Evolutionary conservation across 2,797 vertebrate genomes (phyloP).

Genomic region (Arnoldichthys spilopterus): DNA sequence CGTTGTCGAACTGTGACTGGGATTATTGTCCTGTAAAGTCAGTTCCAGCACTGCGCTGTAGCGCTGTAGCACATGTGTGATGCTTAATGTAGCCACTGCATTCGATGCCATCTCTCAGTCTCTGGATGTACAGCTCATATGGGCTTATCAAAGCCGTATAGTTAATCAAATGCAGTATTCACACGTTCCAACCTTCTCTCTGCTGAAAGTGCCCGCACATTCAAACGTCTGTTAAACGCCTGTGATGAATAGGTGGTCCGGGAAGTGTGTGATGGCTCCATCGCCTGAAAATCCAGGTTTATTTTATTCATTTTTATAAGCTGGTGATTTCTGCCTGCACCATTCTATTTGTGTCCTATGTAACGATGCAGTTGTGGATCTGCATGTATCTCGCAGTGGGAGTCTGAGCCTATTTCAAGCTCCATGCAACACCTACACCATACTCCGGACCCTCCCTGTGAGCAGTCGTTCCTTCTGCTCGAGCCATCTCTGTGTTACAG

Average conservation of each 20-base stretch:
- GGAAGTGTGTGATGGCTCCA: neutral
- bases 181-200: neutral
- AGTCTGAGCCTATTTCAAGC: constrained; percentile 55
- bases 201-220: neutral
- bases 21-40: neutral
- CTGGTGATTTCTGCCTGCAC: neutral
- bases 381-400: constrained; percentile 45
- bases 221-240: neutral
- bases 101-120: neutral
- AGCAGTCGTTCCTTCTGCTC: constrained; percentile 40
- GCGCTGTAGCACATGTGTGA: neutral
- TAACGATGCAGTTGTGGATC: constrained; percentile 28
- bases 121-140: neutral
- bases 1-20: neutral
- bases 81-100: neutral
- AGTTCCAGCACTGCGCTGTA: neutral
- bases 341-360: neutral
- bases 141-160: constrained; percentile 8
- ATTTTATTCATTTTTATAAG: neutral
- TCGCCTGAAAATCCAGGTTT: neutral
- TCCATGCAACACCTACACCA: constrained; percentile 49
- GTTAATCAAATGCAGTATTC: neutral
- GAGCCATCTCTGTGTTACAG: constrained; percentile 44
- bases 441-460: constrained; percentile 27
- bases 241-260: neutral